Evolutionary conservation across 2,797 vertebrate genomes (phyloP).

Genomic region (Pristis pectinata): DNA sequence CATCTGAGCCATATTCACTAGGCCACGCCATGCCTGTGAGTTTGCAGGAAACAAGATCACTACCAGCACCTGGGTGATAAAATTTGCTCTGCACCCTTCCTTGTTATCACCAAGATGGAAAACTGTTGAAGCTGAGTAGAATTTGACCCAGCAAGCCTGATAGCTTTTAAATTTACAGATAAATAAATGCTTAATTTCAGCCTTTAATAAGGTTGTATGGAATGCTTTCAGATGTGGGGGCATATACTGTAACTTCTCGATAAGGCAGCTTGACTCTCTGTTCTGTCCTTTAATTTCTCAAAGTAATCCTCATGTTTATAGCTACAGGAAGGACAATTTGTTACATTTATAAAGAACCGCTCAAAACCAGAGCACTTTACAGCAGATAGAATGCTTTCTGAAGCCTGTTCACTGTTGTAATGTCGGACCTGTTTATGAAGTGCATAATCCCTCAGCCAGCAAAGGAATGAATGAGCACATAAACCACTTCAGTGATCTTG

Average conservation of each 20-base stretch:
- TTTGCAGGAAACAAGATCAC: too few relatives aligned
- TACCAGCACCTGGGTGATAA: not conserved
- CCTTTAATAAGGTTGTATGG: not conserved
- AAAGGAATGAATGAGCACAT: not conserved
- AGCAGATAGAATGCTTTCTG: not conserved
- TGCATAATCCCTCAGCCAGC: not conserved
- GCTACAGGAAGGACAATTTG: not conserved
- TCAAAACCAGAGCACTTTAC: not conserved
- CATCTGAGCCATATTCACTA: too few relatives aligned
- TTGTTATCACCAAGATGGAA: not conserved
- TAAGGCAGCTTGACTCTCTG: not conserved
- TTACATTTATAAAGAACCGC: not conserved
- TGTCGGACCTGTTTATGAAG: too few relatives aligned
- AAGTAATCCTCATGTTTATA: not conserved
- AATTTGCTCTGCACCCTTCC: not conserved
- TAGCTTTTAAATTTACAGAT: not conserved
- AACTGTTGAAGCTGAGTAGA: not conserved
- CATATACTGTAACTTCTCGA: too few relatives aligned
- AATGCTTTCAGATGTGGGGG: not conserved
- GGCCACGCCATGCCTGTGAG: too few relatives aligned
- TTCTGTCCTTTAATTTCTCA: not conserved
- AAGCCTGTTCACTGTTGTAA: not conserved
- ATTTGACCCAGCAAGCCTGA: not conserved
- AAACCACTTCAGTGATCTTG: not conserved
- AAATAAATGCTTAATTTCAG: not conserved